phyloP scores from a whole-genome alignment of 1,140 invertebrate genomes.

The Cotesia typhae region DNA sequence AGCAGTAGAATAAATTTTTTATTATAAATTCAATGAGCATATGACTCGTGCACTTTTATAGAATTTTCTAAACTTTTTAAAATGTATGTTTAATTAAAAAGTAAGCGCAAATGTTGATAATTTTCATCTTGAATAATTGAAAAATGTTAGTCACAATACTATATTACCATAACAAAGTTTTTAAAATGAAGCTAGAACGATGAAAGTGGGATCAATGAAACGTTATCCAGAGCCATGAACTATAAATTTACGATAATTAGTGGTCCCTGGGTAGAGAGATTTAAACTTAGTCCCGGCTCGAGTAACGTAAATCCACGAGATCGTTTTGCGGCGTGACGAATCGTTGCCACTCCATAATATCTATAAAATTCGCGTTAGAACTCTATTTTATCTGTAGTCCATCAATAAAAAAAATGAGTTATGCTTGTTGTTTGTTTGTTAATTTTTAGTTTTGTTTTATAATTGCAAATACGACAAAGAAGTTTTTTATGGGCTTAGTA shows the following conservation, averaged over 20 bases:
- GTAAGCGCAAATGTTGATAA: too few relatives aligned
- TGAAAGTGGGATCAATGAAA: slow-evolving; percentile 43
- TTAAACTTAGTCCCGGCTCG: slow-evolving; percentile 40
- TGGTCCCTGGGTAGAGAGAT: slow-evolving; percentile 36
- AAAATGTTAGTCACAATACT: background rate
- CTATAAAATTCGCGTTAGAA: slow-evolving; percentile 26
- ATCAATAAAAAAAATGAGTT: slow-evolving; percentile 4
- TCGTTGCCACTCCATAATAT: slow-evolving; percentile 33
- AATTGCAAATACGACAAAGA: background rate
- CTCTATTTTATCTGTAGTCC: background rate
- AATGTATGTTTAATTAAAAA: too few relatives aligned
- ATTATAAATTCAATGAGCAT: too few relatives aligned
- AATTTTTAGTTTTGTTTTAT: background rate
- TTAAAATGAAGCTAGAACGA: slow-evolving; percentile 24
- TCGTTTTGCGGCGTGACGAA: slow-evolving; percentile 38
- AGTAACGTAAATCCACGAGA: slow-evolving; percentile 37
- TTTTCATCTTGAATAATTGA: too few relatives aligned
- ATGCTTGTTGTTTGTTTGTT: too few relatives aligned
- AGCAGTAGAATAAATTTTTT: too few relatives aligned
- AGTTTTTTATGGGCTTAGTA: slow-evolving; percentile 12
- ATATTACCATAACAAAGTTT: background rate
- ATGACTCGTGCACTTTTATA: too few relatives aligned
- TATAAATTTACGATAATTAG: slow-evolving; percentile 44
- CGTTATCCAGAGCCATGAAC: slow-evolving; percentile 32
- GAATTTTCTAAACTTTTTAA: too few relatives aligned